Percentiles rank a stretch among this genome's conserved stretches.
These are phyloP conservation scores for Pristiophorus japonicus DNA, from an alignment of 2,113 vertebrate species.

Conservation along the genomic window DNA sequence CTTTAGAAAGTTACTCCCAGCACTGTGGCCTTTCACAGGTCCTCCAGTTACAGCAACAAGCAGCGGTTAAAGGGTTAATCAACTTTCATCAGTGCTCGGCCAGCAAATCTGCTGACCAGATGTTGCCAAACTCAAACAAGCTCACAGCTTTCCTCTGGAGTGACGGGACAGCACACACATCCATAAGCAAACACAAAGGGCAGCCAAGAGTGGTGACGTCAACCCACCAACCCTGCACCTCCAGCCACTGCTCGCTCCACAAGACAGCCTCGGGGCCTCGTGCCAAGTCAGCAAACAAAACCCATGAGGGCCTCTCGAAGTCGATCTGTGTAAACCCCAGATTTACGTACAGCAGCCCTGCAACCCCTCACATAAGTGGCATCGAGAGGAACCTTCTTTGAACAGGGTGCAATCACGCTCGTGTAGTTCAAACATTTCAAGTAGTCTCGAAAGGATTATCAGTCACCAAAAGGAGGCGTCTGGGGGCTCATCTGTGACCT, in stretches of 20 bases:
- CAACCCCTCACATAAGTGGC: background rate
- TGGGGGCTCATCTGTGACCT: background rate
- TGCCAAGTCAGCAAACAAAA: slow-evolving; percentile 1
- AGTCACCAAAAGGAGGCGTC: background rate
- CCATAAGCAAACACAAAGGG: slow-evolving; percentile 20
- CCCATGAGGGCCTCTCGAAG: background rate
- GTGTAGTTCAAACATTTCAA: background rate
- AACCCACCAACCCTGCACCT: background rate
- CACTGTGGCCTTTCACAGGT: background rate
- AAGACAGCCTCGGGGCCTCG: no score
- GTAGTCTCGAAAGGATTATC: background rate
- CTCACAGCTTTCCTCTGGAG: background rate
- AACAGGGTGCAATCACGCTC: background rate
- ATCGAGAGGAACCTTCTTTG: background rate
- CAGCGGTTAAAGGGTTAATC: background rate
- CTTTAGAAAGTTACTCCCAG: background rate
- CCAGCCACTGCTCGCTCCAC: background rate
- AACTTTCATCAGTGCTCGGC: background rate
- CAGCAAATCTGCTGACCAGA: slow-evolving; percentile 23
- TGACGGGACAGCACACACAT: background rate
- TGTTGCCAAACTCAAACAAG: slow-evolving; percentile 18
- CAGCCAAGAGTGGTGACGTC: background rate
- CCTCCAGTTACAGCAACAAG: background rate
- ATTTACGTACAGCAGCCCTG: background rate
- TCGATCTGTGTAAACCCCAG: background rate